A percentile compares a stretch with the other conserved stretches of the same genome.
These are phyloP conservation scores for Columba livia DNA, from an alignment of 2,113 vertebrate genomes.

Conservation along the genomic window DNA sequence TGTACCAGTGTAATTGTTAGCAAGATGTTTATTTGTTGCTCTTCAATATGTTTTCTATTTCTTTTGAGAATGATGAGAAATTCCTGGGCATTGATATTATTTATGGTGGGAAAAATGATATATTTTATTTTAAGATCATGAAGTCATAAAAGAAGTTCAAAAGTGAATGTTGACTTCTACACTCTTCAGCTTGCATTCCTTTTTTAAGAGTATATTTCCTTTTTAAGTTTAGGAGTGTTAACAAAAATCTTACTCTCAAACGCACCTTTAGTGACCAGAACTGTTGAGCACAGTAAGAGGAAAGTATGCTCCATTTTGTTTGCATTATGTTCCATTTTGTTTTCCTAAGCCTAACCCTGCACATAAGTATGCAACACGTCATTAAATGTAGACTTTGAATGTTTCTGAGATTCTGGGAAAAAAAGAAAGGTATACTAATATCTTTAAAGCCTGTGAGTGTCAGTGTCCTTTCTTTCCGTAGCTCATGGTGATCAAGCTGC, in stretches of 20 bases:
- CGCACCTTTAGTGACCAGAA: background rate
- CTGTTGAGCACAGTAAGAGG: background rate
- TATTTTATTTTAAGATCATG: background rate
- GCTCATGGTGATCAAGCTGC: background rate
- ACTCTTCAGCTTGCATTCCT: background rate
- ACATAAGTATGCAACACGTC: background rate
- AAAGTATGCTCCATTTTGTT: background rate
- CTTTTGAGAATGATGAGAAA: background rate
- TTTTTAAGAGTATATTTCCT: background rate
- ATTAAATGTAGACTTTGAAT: background rate
- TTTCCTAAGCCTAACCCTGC: background rate
- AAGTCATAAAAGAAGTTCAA: background rate
- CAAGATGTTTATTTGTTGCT: background rate
- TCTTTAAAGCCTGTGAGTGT: background rate
- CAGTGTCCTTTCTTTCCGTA: background rate
- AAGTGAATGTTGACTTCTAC: background rate
- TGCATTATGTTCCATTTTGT: background rate
- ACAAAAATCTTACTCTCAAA: background rate
- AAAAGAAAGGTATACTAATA: background rate
- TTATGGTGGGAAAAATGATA: background rate
- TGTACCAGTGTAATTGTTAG: background rate
- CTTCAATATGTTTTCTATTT: background rate
- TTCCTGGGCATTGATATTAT: background rate
- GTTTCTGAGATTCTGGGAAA: background rate
- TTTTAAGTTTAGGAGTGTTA: background rate